These are phyloP conservation scores for Hyposoter dolosus DNA, from an alignment of 2,888 invertebrate species.

Conservation along the genomic window DNA sequence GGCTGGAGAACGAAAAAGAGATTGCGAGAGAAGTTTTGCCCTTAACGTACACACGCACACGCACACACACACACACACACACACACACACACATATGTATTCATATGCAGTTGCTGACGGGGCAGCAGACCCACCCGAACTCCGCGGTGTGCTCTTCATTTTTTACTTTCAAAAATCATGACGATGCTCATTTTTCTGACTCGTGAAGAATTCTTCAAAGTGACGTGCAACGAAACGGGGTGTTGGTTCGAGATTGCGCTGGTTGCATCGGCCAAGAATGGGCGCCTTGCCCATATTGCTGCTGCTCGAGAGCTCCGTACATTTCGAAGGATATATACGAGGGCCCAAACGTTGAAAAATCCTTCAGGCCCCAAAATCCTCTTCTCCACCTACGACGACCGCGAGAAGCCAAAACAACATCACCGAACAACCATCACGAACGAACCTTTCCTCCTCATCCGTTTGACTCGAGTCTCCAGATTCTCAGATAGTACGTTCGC, in stretches of 20 bases:
- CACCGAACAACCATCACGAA: slow-evolving; percentile 44
- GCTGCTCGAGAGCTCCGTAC: slow-evolving; percentile 16
- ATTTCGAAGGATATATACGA: slow-evolving; percentile 24
- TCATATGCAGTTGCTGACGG: slow-evolving; percentile 42
- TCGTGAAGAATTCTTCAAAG: slow-evolving; percentile 84
- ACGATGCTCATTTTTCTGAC: slow-evolving; percentile 85
- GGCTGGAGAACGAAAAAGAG: slow-evolving; percentile 54
- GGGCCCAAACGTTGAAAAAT: slow-evolving; percentile 57
- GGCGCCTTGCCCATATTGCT: slow-evolving; percentile 62
- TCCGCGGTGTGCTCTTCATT: slow-evolving; percentile 80
- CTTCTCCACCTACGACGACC: slow-evolving; percentile 75
- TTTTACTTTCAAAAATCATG: slow-evolving; percentile 85
- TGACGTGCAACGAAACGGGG: slow-evolving; percentile 82
- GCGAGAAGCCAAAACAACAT: slow-evolving; percentile 60
- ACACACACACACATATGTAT: neutral
- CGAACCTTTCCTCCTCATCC: slow-evolving; percentile 41
- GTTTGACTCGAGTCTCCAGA: slow-evolving; percentile 58
- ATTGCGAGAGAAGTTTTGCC: slow-evolving; percentile 53
- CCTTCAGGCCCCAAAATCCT: slow-evolving; percentile 75
- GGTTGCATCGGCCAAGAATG: slow-evolving; percentile 56
- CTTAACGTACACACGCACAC: slow-evolving; percentile 18
- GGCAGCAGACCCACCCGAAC: slow-evolving; percentile 61
- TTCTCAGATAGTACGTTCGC: slow-evolving; percentile 64
- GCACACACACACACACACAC: slow-evolving; percentile 1
- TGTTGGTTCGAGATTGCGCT: slow-evolving; percentile 62